Conservation (phyloP, 2,113 vertebrate genomes). For the Percopsis transmontana region DNA sequence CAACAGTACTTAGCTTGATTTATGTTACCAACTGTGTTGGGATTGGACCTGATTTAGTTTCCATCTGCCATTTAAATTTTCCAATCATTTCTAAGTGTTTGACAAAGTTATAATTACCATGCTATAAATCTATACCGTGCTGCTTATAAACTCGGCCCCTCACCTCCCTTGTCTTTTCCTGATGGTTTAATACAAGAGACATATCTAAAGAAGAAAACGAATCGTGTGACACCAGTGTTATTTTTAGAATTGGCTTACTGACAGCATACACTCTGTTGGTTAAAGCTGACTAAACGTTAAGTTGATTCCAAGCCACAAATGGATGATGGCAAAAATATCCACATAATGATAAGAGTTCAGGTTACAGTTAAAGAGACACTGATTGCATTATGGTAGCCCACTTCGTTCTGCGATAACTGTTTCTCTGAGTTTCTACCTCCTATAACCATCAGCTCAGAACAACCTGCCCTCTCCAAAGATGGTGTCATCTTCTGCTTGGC, state of each 20-base stretch:
- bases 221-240: not conserved
- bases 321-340: not conserved
- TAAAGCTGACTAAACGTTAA: not conserved
- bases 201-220: not conserved
- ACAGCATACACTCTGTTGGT: not conserved
- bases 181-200: slow-evolving; percentile 6
- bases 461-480: not conserved
- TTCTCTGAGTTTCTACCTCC: slow-evolving; percentile 2
- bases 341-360: not conserved
- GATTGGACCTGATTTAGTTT: not conserved
- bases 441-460: not conserved
- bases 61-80: slow-evolving; percentile 2
- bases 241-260: slow-evolving; percentile 2
- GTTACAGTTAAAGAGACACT: slow-evolving; percentile 3
- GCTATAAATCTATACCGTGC: not conserved
- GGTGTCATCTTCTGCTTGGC: not conserved
- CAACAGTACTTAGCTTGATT: not conserved
- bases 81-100: not conserved
- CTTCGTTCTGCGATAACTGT: not conserved
- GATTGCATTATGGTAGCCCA: no score
- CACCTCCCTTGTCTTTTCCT: not conserved
- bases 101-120: slow-evolving; percentile 1
- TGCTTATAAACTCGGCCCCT: not conserved
- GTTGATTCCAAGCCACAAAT: not conserved
- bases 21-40: not conserved